Evolutionary conservation across 30 jellyfish, hydroid and myxozoan genomes (phyloP).

Genomic region (Hydra vulgaris): DNA sequence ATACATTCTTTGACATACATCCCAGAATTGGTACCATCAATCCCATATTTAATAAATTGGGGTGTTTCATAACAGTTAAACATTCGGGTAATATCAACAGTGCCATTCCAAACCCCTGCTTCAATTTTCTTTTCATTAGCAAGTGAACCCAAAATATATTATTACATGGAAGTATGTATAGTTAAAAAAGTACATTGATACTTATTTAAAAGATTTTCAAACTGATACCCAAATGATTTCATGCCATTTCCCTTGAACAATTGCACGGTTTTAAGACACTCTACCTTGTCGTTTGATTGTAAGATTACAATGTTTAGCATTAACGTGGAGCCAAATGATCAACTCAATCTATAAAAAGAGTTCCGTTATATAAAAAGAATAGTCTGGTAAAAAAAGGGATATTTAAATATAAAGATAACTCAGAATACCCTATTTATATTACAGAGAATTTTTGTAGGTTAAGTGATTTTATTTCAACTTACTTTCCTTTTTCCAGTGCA

Average conservation of each 20-base stretch:
- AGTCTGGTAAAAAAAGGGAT: too few relatives aligned
- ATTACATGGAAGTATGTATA: background rate
- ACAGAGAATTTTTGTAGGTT: too few relatives aligned
- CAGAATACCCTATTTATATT: too few relatives aligned
- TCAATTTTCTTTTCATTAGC: conserved; percentile 19
- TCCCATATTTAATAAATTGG: conserved; percentile 25
- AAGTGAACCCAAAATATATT: conserved; percentile 18
- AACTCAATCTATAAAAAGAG: conserved; percentile 2
- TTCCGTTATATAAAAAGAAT: too few relatives aligned
- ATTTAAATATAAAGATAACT: too few relatives aligned
- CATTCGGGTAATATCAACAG: conserved; percentile 10
- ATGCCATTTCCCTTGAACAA: conserved; percentile 25
- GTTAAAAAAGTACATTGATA: background rate
- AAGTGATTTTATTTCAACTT: too few relatives aligned
- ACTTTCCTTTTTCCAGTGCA: too few relatives aligned
- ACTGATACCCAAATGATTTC: conserved; percentile 16
- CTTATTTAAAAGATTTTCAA: background rate
- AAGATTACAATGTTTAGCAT: conserved; percentile 9
- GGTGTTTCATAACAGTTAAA: conserved; percentile 26
- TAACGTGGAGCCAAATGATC: conserved; percentile 5
- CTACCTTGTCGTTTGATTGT: conserved; percentile 18
- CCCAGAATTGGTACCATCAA: conserved; percentile 29
- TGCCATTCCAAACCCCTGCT: conserved; percentile 28
- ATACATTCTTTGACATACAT: conserved; percentile 14
- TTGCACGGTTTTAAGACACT: conserved; percentile 19